Evolutionary conservation across 1,140 invertebrate genomes (phyloP).

Genomic region (Polyergus mexicanus): DNA sequence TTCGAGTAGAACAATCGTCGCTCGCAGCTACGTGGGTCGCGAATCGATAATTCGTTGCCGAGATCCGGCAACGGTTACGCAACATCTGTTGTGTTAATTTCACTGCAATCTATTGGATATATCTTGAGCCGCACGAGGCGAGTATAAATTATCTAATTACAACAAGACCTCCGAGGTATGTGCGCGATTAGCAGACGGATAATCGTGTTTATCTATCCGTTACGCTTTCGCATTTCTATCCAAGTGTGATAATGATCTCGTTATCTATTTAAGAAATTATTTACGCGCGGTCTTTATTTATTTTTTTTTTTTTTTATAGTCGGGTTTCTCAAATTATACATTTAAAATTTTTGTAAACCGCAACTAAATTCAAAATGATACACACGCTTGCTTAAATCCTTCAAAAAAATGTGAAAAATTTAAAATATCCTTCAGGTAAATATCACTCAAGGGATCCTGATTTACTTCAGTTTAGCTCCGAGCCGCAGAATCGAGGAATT

Average conservation of each 20-base stretch:
- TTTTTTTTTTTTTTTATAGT: background rate
- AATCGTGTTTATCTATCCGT: slow-evolving; percentile 25
- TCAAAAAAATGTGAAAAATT: background rate
- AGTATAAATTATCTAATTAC: slow-evolving; percentile 58
- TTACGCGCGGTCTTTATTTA: background rate
- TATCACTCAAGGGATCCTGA: background rate
- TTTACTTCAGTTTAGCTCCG: background rate
- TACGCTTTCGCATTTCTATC: slow-evolving; percentile 3
- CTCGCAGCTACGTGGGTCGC: slow-evolving; percentile 61
- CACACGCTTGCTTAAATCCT: background rate
- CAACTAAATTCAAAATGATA: background rate
- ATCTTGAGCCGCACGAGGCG: slow-evolving; percentile 38
- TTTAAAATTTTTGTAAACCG: background rate
- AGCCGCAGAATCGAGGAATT: background rate
- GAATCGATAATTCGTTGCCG: slow-evolving; percentile 67
- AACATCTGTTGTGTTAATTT: slow-evolving; percentile 58
- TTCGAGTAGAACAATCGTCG: slow-evolving; percentile 60
- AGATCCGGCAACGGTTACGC: slow-evolving; percentile 58
- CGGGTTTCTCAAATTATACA: background rate
- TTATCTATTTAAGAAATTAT: background rate
- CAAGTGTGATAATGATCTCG: slow-evolving; percentile 5
- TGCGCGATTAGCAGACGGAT: slow-evolving; percentile 30
- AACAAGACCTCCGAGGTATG: background rate
- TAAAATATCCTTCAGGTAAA: background rate
- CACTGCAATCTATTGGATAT: slow-evolving; percentile 37